Conservation (phyloP, 2,113 vertebrate genomes). For the Stegostoma tigrinum region DNA sequence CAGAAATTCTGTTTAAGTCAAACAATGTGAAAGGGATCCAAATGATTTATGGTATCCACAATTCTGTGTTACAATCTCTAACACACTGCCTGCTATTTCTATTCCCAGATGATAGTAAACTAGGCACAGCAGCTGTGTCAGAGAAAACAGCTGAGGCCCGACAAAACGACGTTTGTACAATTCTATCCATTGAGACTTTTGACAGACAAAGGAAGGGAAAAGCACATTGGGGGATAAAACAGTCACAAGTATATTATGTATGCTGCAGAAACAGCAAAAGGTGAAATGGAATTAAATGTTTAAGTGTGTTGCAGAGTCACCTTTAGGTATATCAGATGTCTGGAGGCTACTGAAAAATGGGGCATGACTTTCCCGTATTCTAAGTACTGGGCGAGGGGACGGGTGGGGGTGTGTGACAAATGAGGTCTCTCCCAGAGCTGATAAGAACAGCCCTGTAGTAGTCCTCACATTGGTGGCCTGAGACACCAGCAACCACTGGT, state of each 20-base stretch:
- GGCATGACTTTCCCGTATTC: too few species aligned
- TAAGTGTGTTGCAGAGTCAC: neutral
- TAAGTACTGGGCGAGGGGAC: too few species aligned
- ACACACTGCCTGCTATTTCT: neutral
- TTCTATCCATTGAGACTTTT: neutral
- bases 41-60: neutral
- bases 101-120: neutral
- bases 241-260: neutral
- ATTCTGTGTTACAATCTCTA: neutral
- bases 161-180: neutral
- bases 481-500: too few species aligned
- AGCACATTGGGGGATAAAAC: neutral
- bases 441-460: too few species aligned
- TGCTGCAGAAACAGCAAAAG: neutral
- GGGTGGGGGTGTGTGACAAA: too few species aligned
- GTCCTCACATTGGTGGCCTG: too few species aligned
- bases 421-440: too few species aligned
- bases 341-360: neutral
- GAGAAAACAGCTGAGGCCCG: neutral
- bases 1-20: neutral
- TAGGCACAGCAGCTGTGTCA: neutral
- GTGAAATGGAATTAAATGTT: neutral
- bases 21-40: neutral
- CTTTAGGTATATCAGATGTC: neutral
- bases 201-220: neutral